Evolutionary conservation across 2,888 invertebrate genomes (phyloP).

Genomic region (Ypsolopha sequella): DNA sequence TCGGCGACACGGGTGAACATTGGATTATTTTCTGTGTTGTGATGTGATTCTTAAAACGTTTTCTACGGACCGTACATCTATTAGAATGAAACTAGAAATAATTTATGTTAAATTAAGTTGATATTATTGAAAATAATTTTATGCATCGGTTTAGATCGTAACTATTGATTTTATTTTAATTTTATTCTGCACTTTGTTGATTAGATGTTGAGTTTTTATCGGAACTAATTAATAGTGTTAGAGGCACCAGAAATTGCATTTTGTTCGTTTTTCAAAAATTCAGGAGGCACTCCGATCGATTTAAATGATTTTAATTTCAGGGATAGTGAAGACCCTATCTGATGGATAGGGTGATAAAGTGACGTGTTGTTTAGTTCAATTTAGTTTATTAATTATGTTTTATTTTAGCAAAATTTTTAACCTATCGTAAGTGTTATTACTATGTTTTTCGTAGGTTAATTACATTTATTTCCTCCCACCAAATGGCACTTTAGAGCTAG

Average conservation of each 20-base stretch:
- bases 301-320: conserved; percentile 31
- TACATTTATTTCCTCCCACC: conserved; percentile 64
- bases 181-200: conserved; percentile 67
- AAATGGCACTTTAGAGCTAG: conserved; percentile 51
- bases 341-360: conserved; percentile 46
- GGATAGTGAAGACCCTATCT: conserved; percentile 60
- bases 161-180: conserved; percentile 67
- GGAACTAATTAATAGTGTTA: conserved; percentile 46
- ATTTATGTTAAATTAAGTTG: conserved; percentile 68
- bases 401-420: conserved; percentile 71
- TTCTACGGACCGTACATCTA: conserved; percentile 7
- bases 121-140: conserved; percentile 68
- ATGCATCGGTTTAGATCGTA: conserved; percentile 63
- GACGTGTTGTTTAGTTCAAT: conserved; percentile 70
- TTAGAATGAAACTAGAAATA: conserved; percentile 34
- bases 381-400: conserved; percentile 71
- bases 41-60: conserved; percentile 27
- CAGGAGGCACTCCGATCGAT: conserved; percentile 44
- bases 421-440: conserved; percentile 66
- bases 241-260: conserved; percentile 65
- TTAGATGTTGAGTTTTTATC: conserved; percentile 61
- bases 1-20: conserved; percentile 16
- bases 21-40: conserved; percentile 17
- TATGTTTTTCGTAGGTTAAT: conserved; percentile 63
- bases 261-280: conserved; percentile 35